Conservation (phyloP, 2,113 vertebrate species). For the Coptodon bakossiorum region DNA sequence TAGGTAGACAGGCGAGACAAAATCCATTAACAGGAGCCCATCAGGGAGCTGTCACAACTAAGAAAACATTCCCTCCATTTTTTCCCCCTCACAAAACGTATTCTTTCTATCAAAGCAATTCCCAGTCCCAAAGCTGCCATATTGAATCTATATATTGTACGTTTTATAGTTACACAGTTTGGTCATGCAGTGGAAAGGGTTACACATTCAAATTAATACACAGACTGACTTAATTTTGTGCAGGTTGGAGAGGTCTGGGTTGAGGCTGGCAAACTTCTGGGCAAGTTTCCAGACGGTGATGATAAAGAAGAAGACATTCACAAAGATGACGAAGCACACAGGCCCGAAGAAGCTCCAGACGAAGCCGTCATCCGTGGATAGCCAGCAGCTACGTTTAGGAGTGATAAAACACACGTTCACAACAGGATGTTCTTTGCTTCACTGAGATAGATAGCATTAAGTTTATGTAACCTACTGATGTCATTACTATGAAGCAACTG, state of each 20-base stretch:
- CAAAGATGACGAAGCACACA: slow-evolving; percentile 67
- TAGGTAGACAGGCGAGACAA: background rate
- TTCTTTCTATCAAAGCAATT: slow-evolving; percentile 4
- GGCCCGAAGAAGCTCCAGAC: slow-evolving; percentile 84
- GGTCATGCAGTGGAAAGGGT: background rate
- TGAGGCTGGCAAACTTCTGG: slow-evolving; percentile 79
- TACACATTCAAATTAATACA: background rate
- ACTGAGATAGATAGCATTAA: background rate
- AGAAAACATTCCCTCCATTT: slow-evolving; percentile 22
- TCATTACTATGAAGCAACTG: background rate
- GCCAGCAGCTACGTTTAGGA: slow-evolving; percentile 76
- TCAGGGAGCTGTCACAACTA: background rate
- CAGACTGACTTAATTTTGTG: slow-evolving; percentile 73
- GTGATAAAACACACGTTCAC: background rate
- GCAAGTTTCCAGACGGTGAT: slow-evolving; percentile 80
- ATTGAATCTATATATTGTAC: background rate
- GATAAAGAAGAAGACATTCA: slow-evolving; percentile 77
- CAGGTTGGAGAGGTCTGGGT: slow-evolving; percentile 76
- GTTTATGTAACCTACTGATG: background rate
- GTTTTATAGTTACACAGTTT: background rate
- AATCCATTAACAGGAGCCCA: background rate
- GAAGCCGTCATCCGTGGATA: slow-evolving; percentile 52
- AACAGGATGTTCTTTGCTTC: background rate
- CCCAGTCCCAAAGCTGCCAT: background rate
- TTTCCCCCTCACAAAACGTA: background rate